These are phyloP conservation scores for Porites cylindrica DNA, from an alignment of 92 coral and sea anemone genomes.

Conservation along the genomic window DNA sequence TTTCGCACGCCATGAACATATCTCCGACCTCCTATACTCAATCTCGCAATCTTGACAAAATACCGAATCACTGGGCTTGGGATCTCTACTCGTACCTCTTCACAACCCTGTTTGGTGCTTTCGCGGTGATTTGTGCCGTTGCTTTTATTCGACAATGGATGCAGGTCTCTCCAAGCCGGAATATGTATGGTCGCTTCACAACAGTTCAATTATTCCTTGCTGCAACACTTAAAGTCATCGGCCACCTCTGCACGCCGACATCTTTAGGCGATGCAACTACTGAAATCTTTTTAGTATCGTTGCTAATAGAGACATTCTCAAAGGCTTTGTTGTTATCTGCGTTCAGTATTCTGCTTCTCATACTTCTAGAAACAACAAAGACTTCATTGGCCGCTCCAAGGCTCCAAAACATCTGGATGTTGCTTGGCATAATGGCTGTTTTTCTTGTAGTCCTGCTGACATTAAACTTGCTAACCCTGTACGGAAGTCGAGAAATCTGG, in stretches of 20 bases:
- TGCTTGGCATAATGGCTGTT: constrained; percentile 56
- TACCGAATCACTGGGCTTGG: constrained; percentile 41
- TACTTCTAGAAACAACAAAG: constrained; percentile 78
- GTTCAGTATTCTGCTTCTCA: constrained; percentile 70
- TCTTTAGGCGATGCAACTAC: neutral
- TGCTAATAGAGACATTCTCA: constrained; percentile 9
- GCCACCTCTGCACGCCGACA: constrained; percentile 14
- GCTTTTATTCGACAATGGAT: constrained; percentile 22
- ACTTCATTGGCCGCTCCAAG: constrained; percentile 66
- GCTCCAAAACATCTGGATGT: constrained; percentile 64
- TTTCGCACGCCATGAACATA: neutral
- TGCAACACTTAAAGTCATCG: constrained; percentile 18
- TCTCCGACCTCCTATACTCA: neutral
- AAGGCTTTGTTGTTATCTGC: constrained; percentile 57
- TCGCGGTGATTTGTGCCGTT: constrained; percentile 12
- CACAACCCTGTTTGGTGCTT: constrained; percentile 16
- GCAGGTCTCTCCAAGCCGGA: constrained; percentile 5
- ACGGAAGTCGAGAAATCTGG: constrained; percentile 42
- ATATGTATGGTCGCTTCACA: constrained; percentile 34
- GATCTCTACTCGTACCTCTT: constrained; percentile 22
- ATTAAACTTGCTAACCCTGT: constrained; percentile 53
- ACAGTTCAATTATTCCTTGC: constrained; percentile 31
- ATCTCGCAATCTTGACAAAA: neutral
- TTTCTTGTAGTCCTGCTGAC: constrained; percentile 36
- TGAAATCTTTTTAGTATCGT: neutral